Evolutionary conservation across 2,888 invertebrate species (phyloP), one percentile per base, ranked within the genome.

Genomic region (Erynnis tages): DNA sequence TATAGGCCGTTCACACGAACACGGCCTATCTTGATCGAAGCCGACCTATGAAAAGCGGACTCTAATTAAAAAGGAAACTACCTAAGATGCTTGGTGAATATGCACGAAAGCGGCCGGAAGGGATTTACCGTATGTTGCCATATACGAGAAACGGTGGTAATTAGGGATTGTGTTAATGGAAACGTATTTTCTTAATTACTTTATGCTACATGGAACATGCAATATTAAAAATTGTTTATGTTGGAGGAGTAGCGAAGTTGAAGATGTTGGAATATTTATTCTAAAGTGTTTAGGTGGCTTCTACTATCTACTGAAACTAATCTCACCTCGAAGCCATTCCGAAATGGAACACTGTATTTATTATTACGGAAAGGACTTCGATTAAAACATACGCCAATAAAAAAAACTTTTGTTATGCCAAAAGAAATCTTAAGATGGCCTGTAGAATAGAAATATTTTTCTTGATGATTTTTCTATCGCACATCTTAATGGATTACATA

Each of bases 51-150:
- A 84, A 88, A 88, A 81, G 83, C 80, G 78, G 76, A 74, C 71
- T 75, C 79, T 87, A 87, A 88, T 88, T 89, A 88, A 88, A 88
- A 88, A 87, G 85, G 82, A 85, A 83, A 87, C 79, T 82, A 73
- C 76, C 74, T 77, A 75, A 80, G 82, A 80, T 76, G 75, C 74
- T 72, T 74, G 71, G 76, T 82, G 73, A 79, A 79, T 82, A 79
- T 76, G 79, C 76, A 82, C 71, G 76, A 74, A 77, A 74, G 71
- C 63, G 66, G 55, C 73, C 75, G 80, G 79, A 79, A 79, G 71
- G 79, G 78, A 76, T 79, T 82, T 76, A 71, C 73, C 14, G 43
- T 41, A 49, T 41, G 49, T 41, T 49, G 32, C 49, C 50, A 27
- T 43, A 29, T 35, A 34, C 41, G 16, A 41, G 41, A 41, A 32